phyloP scores from a whole-genome alignment of 2,797 vertebrate species.

The Microhierax caerulescens region DNA sequence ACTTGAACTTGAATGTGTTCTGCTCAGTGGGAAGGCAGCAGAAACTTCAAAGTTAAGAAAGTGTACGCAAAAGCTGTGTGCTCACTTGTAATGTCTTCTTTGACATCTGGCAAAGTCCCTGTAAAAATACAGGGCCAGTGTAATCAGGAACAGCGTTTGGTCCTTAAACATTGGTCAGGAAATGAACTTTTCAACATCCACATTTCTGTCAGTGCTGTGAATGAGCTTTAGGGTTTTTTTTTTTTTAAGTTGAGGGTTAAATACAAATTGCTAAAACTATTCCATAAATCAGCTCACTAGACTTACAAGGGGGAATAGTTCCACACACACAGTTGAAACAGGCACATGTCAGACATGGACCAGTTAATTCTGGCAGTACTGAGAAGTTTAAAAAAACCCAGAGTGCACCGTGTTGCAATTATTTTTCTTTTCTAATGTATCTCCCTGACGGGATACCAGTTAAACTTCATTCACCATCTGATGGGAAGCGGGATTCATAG shows the following conservation, averaged over 20 bases:
- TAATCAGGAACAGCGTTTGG: not conserved
- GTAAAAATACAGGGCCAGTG: not conserved
- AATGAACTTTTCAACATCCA: not conserved
- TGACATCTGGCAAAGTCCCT: not conserved
- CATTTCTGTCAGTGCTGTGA: not conserved
- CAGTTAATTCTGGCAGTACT: not conserved
- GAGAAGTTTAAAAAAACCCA: not conserved
- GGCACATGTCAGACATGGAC: not conserved
- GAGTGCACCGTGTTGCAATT: not conserved
- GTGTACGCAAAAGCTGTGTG: not conserved
- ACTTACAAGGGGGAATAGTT: not conserved
- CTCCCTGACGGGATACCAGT: not conserved
- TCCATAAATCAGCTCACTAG: not conserved
- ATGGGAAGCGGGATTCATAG: not conserved
- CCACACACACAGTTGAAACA: not conserved
- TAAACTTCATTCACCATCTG: not conserved
- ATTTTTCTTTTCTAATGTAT: not conserved
- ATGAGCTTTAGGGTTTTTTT: not conserved
- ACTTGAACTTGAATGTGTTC: slow-evolving; percentile 16
- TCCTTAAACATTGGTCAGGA: not conserved
- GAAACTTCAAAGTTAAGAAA: not conserved
- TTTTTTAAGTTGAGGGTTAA: not conserved
- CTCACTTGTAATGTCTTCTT: not conserved
- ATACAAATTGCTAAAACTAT: not conserved
- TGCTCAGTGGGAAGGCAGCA: not conserved